Evolutionary conservation across 2,888 invertebrate species (phyloP), one percentile per base, ranked within the genome.

Genomic region (Galerucella nymphaeae): DNA sequence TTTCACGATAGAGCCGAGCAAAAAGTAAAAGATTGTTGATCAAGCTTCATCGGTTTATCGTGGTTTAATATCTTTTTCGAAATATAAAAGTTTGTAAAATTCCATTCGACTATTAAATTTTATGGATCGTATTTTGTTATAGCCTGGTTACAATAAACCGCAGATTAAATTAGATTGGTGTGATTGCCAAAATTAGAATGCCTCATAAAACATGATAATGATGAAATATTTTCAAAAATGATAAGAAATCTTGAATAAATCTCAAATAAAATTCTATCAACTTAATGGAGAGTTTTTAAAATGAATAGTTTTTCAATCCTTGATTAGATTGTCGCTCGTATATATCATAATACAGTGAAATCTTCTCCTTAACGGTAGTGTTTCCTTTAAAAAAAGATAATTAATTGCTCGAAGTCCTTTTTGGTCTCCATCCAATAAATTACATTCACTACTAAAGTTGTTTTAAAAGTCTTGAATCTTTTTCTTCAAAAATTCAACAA

Each of bases 361-460:
- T 30, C 30, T 30, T 30, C 6, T 6, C 6, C 30, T 5, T 6
- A 6, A 30, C 30, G 30, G 30, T 30, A 6, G 30, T 5, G 30
- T 30, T 30, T 30, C 6, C 30, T 30, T 30, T 30, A 30, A 55
- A 64, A 67, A 71, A 59, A 74, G 68, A 61, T 65, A 69, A 71
- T 65, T 71, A 71, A 74, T 74, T 53, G 67, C 65, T 61, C 65
- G 67, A 61, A 73, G 68, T 71, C 48, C 67, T 68, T 74, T 71
- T 74, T 70, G 10, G 67, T 74, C 66, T 68, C 38, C 45, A 50
- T 55, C 65, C 74, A 68, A 74, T 73, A 67, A 73, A 71, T 74
- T 74, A 67, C 68, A 68, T 68, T 70, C 67, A 71, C 71, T 67
- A 68, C 71, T 67, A 63, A 74, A 74, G 70, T 71, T 74, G 70